Evolutionary conservation across 2,797 vertebrate species (phyloP), one percentile per base, ranked within the genome.

Genomic region (Macropodus opercularis): DNA sequence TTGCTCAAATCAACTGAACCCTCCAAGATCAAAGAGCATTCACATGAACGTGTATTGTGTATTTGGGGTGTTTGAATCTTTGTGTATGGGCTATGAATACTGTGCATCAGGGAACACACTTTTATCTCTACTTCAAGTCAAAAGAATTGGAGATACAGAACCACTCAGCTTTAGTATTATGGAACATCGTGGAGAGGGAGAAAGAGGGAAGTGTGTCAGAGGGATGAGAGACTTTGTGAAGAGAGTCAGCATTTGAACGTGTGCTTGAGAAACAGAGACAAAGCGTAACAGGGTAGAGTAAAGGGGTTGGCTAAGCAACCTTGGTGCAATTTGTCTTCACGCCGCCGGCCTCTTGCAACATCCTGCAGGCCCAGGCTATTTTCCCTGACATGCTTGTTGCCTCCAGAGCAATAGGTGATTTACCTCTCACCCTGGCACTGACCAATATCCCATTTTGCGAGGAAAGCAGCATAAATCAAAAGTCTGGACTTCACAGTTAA

Each of bases 301-400:
- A 62, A 51, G 68, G 31, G 66, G 72, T 77, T 78, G 67, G 75
- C 77, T 83, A 78, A 85, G 78, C 72, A 64, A 76, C 79, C 69
- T 77, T 23, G 44, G 46, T 78, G 83, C 70, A 82, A 84, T 88
- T 85, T 86, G 68, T 88, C 83, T 88, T 83, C 76, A 71, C 85
- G 71, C 72, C 48, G 58, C 47, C 4, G 9, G 34, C 62, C 61
- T 54, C 70, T 80, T 38, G 52, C 74, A 54, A 26, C 57, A 32
- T 78, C 81, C 70, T 83, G 70, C 72, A 76, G 77, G 55, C 69
- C 44, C 52, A 48, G 43, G 60, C 85, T 80, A 72, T 81, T 88
- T 81, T 83, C 73, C 75, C 72, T 85, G 87, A 87, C 89, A 85
- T 86, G 81, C 85, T 77, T 81, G 73, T 85, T 84, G 79, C 85